Conservation (phyloP, 2,113 vertebrate species). For the Alectura lathami region DNA sequence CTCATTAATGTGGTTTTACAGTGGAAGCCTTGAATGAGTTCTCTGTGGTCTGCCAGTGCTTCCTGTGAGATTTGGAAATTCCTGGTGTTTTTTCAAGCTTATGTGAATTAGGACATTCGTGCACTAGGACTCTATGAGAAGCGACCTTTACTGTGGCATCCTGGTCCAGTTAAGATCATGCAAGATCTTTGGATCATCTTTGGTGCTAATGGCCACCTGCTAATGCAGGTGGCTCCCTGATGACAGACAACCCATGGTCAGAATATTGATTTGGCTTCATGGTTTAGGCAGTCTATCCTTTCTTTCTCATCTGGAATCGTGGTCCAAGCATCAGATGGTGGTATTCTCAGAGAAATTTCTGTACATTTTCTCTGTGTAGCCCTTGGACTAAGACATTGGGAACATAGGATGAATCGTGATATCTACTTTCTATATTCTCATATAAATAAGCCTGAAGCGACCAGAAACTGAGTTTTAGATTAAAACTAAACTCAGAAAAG, state of each 20-base stretch:
- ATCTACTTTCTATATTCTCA: not conserved
- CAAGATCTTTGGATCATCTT: not conserved
- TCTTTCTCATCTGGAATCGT: not conserved
- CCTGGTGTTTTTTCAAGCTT: not conserved
- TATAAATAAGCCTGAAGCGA: not conserved
- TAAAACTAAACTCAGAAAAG: not conserved
- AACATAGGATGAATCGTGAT: not conserved
- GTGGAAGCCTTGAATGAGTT: not conserved
- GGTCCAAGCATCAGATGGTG: not conserved
- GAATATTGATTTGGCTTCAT: not conserved
- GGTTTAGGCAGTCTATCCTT: not conserved
- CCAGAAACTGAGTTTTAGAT: not conserved
- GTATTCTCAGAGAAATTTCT: not conserved
- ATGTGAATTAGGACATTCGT: not conserved
- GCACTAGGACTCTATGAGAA: not conserved
- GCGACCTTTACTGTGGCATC: not conserved
- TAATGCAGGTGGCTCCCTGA: not conserved
- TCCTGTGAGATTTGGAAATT: not conserved
- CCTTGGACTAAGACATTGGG: not conserved
- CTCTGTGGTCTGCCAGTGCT: not conserved
- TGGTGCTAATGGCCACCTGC: not conserved
- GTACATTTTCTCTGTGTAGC: not conserved
- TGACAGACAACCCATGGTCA: not conserved
- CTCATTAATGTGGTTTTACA: not conserved
- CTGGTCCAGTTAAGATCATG: not conserved